These are phyloP conservation scores for Agrochola litura DNA, from an alignment of 2,888 invertebrate genomes.

Conservation along the genomic window DNA sequence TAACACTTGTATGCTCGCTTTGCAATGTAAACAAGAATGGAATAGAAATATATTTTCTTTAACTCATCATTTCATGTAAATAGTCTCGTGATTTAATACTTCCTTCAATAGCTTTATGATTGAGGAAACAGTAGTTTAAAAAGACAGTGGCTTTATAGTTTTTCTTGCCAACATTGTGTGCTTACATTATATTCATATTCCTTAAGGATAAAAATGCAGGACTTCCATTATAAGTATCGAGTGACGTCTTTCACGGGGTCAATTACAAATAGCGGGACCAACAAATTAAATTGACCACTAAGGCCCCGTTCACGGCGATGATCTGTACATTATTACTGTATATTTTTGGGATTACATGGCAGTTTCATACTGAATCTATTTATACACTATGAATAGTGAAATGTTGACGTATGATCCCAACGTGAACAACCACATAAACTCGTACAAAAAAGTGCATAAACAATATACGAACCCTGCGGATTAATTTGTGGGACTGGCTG, in stretches of 20 bases:
- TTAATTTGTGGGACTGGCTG: constrained; percentile 52
- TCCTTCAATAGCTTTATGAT: constrained; percentile 57
- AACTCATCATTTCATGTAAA: constrained; percentile 66
- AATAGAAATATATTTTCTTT: constrained; percentile 63
- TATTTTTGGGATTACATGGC: background rate
- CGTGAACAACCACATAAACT: background rate
- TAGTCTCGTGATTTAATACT: constrained; percentile 51
- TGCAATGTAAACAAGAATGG: constrained; percentile 63
- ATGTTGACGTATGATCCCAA: background rate
- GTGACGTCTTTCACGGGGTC: background rate
- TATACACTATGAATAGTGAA: background rate
- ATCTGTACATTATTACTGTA: background rate
- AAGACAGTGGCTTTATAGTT: constrained; percentile 16
- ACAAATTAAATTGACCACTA: constrained; percentile 4
- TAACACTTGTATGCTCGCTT: constrained; percentile 35
- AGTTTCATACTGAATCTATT: background rate
- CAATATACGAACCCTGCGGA: constrained; percentile 48
- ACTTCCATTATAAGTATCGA: background rate
- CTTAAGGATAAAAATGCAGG: background rate
- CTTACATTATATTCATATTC: background rate
- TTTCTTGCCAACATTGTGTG: background rate
- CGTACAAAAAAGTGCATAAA: constrained; percentile 28
- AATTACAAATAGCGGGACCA: background rate
- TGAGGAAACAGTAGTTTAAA: constrained; percentile 50
- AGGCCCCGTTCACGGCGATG: background rate